Conservation (phyloP, 1,140 invertebrate genomes). For the Harpegnathos saltator region DNA sequence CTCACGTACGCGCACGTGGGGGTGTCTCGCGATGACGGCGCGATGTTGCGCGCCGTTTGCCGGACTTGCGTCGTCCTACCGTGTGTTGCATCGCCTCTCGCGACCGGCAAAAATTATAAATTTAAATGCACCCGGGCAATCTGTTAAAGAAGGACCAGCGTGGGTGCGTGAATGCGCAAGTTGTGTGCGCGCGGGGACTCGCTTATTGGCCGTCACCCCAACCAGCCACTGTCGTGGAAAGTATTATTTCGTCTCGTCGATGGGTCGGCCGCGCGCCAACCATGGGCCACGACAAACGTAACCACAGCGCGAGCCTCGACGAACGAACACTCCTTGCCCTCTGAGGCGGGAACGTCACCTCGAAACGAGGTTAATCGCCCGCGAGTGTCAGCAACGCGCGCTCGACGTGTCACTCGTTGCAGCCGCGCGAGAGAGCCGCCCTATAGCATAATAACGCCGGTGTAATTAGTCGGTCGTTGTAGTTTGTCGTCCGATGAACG, state of each 20-base stretch:
- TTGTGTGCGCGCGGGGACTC: not conserved
- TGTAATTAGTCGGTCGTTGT: conserved; percentile 23
- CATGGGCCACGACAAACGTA: conserved; percentile 69
- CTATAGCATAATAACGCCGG: conserved; percentile 20
- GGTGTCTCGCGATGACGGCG: conserved; percentile 21
- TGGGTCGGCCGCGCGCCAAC: conserved; percentile 29
- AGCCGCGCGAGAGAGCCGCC: not conserved
- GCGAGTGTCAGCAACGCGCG: conserved; percentile 56
- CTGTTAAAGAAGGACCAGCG: conserved; percentile 15
- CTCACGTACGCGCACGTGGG: conserved; percentile 9
- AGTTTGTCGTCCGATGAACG: conserved; percentile 31
- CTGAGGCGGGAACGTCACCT: conserved; percentile 77
- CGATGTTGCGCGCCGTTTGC: conserved; percentile 12
- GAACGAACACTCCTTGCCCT: conserved; percentile 57
- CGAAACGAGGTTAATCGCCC: conserved; percentile 81
- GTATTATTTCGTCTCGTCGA: conserved; percentile 46
- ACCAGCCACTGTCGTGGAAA: no score
- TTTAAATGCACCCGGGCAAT: conserved; percentile 13
- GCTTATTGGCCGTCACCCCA: not conserved
- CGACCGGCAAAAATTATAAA: conserved; percentile 27
- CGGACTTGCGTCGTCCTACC: not conserved
- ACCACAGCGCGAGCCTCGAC: conserved; percentile 34
- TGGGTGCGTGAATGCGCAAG: conserved; percentile 33
- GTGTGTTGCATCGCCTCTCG: not conserved
- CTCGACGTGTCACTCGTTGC: conserved; percentile 25